phyloP scores from a whole-genome alignment of 1,140 invertebrate species.

The Dysdera silvatica region DNA sequence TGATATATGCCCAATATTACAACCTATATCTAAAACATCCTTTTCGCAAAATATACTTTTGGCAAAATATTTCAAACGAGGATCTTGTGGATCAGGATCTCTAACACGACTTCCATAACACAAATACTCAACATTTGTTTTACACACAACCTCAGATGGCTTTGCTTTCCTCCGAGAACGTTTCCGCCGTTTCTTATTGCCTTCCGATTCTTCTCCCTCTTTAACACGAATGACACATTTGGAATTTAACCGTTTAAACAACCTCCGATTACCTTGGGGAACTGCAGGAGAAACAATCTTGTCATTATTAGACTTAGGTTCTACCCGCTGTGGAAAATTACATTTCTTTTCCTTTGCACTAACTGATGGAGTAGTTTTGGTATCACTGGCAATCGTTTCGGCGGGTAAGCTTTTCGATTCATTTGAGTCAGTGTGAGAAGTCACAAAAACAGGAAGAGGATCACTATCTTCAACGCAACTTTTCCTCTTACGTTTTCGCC shows the following conservation, averaged over 20 bases:
- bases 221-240: not conserved
- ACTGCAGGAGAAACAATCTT: constrained; percentile 88
- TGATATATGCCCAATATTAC: constrained; percentile 92
- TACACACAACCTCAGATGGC: not conserved
- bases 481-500: constrained; percentile 40
- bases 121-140: constrained; percentile 50
- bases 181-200: constrained; percentile 1
- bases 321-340: constrained; percentile 42
- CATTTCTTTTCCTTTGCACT: constrained; percentile 46
- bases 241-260: not conserved
- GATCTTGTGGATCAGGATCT: constrained; percentile 55
- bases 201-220: not conserved
- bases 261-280: constrained; percentile 51
- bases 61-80: constrained; percentile 70
- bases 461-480: constrained; percentile 51
- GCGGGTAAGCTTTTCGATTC: too few species aligned
- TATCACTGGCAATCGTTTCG: too few species aligned
- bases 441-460: constrained; percentile 3
- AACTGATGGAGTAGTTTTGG: constrained; percentile 2
- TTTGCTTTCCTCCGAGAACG: not conserved
- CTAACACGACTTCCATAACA: constrained; percentile 89
- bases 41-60: constrained; percentile 79
- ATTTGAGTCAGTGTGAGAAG: constrained; percentile 4
- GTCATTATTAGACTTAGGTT: constrained; percentile 46
- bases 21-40: constrained; percentile 92